Evolutionary conservation across 2,113 vertebrate species (phyloP).

Genomic region (Sinocyclocheilus grahami): DNA sequence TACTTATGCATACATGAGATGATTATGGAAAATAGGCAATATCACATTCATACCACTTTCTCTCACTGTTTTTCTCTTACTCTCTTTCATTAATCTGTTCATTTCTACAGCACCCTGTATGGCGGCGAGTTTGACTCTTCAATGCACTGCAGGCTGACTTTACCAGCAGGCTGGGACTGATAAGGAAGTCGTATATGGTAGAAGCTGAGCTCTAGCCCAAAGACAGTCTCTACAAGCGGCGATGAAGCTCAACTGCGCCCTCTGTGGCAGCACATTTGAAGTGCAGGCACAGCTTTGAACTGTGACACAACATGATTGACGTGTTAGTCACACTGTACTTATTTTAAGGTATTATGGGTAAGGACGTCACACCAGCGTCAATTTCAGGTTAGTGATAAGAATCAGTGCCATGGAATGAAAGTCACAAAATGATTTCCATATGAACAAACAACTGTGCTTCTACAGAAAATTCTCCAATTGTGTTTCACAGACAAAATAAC

Average conservation of each 20-base stretch:
- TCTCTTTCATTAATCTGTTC: slow-evolving; percentile 69
- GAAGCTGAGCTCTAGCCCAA: slow-evolving; percentile 51
- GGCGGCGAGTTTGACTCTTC: slow-evolving; percentile 68
- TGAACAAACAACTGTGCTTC: not conserved
- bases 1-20: slow-evolving; percentile 51
- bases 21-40: slow-evolving; percentile 45
- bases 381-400: not conserved
- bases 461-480: not conserved
- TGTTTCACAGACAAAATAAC: not conserved
- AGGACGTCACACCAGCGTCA: not conserved
- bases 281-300: slow-evolving; percentile 13
- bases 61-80: slow-evolving; percentile 54
- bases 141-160: slow-evolving; percentile 77
- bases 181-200: slow-evolving; percentile 72
- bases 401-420: not conserved
- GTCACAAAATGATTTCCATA: not conserved
- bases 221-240: slow-evolving; percentile 66
- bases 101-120: slow-evolving; percentile 59
- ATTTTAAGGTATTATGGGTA: not conserved
- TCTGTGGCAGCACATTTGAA: slow-evolving; percentile 57
- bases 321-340: not conserved
- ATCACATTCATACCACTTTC: slow-evolving; percentile 64
- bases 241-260: slow-evolving; percentile 71
- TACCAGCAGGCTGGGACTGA: slow-evolving; percentile 77
- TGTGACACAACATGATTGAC: slow-evolving; percentile 5